phyloP scores from a whole-genome alignment of 2,888 invertebrate genomes.

The Linyphia triangularis region DNA sequence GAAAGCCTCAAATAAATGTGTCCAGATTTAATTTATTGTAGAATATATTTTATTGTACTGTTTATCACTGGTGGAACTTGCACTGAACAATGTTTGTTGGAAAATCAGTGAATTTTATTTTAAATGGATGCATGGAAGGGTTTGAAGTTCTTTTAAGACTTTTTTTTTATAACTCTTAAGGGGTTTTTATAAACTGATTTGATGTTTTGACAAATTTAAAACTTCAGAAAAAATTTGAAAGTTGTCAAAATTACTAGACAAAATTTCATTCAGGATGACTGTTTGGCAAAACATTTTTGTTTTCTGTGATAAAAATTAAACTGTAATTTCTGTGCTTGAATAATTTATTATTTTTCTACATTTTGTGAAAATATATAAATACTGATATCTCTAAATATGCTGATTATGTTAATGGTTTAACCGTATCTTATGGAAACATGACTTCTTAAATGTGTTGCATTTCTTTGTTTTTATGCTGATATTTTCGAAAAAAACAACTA shows the following conservation, averaged over 20 bases:
- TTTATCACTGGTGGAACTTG: neutral
- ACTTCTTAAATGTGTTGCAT: no score
- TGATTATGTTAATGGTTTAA: no score
- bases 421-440: no score
- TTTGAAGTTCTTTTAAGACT: neutral
- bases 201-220: neutral
- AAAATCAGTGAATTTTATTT: neutral
- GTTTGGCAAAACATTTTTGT: neutral
- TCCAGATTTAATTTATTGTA: constrained; percentile 9
- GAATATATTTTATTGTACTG: constrained; percentile 26
- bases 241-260: neutral
- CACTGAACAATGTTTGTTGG: neutral
- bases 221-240: neutral
- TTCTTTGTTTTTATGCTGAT: no score
- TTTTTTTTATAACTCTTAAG: constrained; percentile 22
- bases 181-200: neutral
- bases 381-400: no score
- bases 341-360: no score
- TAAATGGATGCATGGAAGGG: neutral
- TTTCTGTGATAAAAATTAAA: no score
- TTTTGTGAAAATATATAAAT: no score
- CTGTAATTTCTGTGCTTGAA: no score
- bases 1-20: neutral
- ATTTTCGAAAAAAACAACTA: no score
- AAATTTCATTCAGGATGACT: neutral